A percentile compares a stretch with the other conserved stretches of the same genome.
Conservation (phyloP, 2,888 invertebrate species). For the Brenthis hecate region DNA sequence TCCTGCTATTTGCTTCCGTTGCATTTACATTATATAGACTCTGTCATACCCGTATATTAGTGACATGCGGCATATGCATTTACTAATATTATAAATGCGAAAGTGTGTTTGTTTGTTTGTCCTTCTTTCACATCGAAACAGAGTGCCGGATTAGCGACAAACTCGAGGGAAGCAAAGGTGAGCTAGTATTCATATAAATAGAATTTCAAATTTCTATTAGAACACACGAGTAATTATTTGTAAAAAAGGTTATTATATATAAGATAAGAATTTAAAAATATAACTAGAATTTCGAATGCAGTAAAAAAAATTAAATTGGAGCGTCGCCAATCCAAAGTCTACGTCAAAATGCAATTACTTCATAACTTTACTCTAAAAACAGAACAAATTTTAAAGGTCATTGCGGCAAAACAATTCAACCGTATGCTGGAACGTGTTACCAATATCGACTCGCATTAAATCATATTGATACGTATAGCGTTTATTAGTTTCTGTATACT, state of each 20-base stretch:
- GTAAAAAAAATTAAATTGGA: slow-evolving; percentile 26
- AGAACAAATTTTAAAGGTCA: slow-evolving; percentile 37
- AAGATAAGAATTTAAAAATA: not conserved
- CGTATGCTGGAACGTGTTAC: slow-evolving; percentile 28
- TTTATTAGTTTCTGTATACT: slow-evolving; percentile 31
- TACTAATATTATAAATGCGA: too few species aligned
- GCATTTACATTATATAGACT: slow-evolving; percentile 1
- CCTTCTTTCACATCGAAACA: too few species aligned
- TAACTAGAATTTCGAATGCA: slow-evolving; percentile 21
- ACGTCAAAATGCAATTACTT: slow-evolving; percentile 37
- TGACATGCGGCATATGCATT: too few species aligned
- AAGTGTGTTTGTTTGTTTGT: too few species aligned
- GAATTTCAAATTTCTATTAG: too few species aligned
- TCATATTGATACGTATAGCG: slow-evolving; percentile 24
- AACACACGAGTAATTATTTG: too few species aligned
- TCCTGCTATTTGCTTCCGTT: slow-evolving; percentile 19
- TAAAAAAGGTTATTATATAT: too few species aligned
- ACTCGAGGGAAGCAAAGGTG: too few species aligned
- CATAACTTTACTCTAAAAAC: slow-evolving; percentile 31
- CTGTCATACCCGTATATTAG: not conserved
- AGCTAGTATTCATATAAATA: too few species aligned
- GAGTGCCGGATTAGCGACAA: too few species aligned
- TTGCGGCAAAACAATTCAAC: slow-evolving; percentile 36
- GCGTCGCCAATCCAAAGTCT: slow-evolving; percentile 29
- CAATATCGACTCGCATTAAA: slow-evolving; percentile 29